Conservation (phyloP, 2,888 invertebrate genomes). For the Julus scanicus region DNA sequence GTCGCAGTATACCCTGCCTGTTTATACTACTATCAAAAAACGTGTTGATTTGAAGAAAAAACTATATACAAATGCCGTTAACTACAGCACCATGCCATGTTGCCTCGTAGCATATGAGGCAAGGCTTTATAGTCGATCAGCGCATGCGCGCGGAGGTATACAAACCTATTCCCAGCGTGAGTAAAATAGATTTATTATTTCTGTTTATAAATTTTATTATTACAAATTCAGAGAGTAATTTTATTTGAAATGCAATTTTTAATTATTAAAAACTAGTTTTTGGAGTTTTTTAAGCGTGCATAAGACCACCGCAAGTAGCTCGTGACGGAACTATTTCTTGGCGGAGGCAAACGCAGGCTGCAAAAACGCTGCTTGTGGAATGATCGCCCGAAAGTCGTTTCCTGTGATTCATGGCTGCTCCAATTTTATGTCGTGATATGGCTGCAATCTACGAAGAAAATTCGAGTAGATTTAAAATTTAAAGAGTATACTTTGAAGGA, state of each 20-base stretch:
- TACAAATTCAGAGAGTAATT: not conserved
- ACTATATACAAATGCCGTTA: no score
- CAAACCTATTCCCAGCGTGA: not conserved
- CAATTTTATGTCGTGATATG: conserved; percentile 46
- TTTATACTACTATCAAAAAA: no score
- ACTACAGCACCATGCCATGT: no score
- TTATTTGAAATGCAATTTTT: not conserved
- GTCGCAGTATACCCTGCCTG: not conserved
- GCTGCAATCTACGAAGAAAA: conserved; percentile 31
- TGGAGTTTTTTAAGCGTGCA: not conserved
- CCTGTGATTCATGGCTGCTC: conserved; percentile 51
- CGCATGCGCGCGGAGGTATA: conserved; percentile 18
- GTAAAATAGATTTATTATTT: not conserved
- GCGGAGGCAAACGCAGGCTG: not conserved
- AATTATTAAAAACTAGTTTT: not conserved
- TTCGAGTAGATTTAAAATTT: conserved; percentile 47
- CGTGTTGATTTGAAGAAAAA: no score
- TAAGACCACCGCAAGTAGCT: not conserved
- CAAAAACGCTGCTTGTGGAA: not conserved
- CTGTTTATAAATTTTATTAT: not conserved
- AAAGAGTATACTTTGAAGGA: not conserved
- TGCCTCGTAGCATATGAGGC: no score
- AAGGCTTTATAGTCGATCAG: not conserved
- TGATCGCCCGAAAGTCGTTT: conserved; percentile 41
- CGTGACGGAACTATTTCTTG: not conserved